Evolutionary conservation across 1,140 invertebrate genomes (phyloP).

Genomic region (Euglossa dilemma): DNA sequence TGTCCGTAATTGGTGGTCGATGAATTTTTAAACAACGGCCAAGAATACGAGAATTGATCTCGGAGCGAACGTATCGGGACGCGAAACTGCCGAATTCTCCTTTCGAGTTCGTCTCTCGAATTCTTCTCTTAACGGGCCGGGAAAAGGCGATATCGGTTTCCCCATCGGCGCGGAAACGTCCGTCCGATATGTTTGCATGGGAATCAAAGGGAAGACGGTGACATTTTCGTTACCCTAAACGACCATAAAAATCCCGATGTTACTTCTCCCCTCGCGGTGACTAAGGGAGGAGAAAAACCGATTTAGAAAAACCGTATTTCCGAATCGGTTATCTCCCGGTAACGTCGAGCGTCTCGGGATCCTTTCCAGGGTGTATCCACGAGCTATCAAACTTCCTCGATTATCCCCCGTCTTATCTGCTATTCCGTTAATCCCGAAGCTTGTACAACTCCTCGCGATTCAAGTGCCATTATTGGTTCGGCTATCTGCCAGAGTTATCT

Average conservation of each 20-base stretch:
- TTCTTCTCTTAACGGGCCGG: not conserved
- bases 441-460: not conserved
- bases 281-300: not conserved
- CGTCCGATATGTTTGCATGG: not conserved
- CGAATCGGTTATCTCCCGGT: slow-evolving; percentile 1
- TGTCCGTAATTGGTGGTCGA: slow-evolving; percentile 5
- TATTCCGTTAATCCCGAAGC: not conserved
- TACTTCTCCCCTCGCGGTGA: not conserved
- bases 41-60: not conserved
- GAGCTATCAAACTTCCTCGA: too few relatives aligned
- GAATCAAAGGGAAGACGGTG: not conserved
- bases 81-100: not conserved
- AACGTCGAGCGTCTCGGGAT: not conserved
- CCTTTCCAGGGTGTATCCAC: not conserved
- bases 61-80: too few relatives aligned
- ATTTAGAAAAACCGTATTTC: not conserved
- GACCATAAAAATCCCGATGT: not conserved
- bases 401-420: not conserved
- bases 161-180: not conserved
- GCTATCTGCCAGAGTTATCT: not conserved
- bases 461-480: not conserved
- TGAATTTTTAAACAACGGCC: slow-evolving; percentile 5
- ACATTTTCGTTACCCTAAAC: not conserved
- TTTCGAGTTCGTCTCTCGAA: too few relatives aligned
- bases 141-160: not conserved